Conservation (phyloP, 2,888 invertebrate species). For the Ophonus ardosiacus region DNA sequence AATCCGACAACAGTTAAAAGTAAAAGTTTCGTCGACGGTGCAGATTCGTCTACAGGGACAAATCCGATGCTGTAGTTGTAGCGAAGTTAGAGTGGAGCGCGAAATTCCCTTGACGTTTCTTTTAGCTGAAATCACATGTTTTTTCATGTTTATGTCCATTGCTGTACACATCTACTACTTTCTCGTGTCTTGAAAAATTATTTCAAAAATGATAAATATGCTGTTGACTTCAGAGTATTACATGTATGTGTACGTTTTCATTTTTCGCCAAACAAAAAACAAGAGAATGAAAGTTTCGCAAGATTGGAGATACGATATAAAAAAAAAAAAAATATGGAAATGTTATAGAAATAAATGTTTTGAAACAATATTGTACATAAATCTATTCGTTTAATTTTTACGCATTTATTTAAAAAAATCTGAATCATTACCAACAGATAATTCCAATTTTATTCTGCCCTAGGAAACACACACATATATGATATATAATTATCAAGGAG, state of each 20-base stretch:
- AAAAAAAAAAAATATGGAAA: too few relatives aligned
- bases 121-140: slow-evolving; percentile 3
- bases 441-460: too few relatives aligned
- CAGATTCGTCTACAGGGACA: slow-evolving; percentile 23
- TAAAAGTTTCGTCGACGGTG: slow-evolving; percentile 35
- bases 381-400: too few relatives aligned
- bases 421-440: too few relatives aligned
- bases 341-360: too few relatives aligned
- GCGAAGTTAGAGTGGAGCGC: background rate
- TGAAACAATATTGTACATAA: too few relatives aligned
- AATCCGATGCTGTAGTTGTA: slow-evolving; percentile 9
- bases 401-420: too few relatives aligned
- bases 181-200: background rate
- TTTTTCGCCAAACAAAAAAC: too few relatives aligned
- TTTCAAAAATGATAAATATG: background rate
- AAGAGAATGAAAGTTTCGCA: too few relatives aligned
- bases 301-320: too few relatives aligned
- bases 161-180: background rate
- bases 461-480: too few relatives aligned
- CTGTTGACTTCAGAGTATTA: background rate
- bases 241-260: background rate
- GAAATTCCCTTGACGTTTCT: background rate
- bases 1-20: slow-evolving; percentile 54
- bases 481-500: too few relatives aligned
- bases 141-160: background rate